Base-by-base conservation (phyloP, 2,888 invertebrate species). In the Neocrepidodera transversa region DNA sequence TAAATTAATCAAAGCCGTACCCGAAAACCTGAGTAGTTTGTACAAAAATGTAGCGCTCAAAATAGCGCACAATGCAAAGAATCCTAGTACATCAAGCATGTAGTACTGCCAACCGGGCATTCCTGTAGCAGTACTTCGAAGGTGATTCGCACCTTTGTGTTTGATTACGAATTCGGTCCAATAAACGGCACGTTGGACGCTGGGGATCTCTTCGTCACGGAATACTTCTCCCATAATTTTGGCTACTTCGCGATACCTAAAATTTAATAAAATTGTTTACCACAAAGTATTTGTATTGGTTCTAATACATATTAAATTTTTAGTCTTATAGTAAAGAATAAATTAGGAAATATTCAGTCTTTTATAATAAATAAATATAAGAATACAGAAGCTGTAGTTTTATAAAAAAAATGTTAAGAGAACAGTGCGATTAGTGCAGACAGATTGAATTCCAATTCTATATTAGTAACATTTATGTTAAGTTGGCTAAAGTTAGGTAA, bases 151-250 rank as follows among this genome's bases (percentile, higher is more conserved):
- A 5, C 71, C 74, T 49, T 65, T 69, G 40, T 74, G 62, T 30
- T 72, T 63, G 7, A 76, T 65, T 3, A 73, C 68, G 57, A 71
- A 76, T 62, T 76, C 74, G 4, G 70, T 71, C 71, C 73, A 74
- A 70, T 72, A 74, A 8, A 73, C 61, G 7, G 73, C 73, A 40
- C 68, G 63, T 23, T 73, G 68, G 11, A 75, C 48, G 11, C 72
- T 66, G 4, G 66, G 60, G 58, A 68, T 64, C n/a, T 75, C 73
- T 49, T 71, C 64, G 38, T 75, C 71, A 38, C 42, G 48, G 10
- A 67, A 63, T 32, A 71, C 64, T n/a, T 65, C 60, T 1, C 65
- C 61, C 47, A 65, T 54, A 45, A 67, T 62, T 35, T 48, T 20
- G 10, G 65, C 68, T 28, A 59, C 68, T 14, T 63, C 40, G 8